phyloP scores from a whole-genome alignment of 2,888 invertebrate species.

The Patella depressa region DNA sequence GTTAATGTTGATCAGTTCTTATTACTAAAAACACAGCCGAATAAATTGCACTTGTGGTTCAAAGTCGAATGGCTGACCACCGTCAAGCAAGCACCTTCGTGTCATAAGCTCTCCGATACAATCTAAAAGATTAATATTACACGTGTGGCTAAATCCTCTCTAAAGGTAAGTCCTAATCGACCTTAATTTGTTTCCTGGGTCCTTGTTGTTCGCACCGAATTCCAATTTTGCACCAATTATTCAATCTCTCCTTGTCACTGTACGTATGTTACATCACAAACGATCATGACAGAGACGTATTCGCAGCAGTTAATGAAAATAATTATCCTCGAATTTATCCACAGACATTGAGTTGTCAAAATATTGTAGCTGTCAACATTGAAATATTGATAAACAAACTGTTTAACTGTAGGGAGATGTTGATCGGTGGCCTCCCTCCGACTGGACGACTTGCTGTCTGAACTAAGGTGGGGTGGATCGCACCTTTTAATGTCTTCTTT shows the following conservation, averaged over 20 bases:
- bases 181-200: neutral
- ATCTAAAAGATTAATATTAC: neutral
- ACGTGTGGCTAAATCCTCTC: conserved; percentile 5
- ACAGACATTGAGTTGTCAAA: conserved; percentile 5
- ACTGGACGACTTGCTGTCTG: neutral
- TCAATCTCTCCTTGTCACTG: too few relatives aligned
- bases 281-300: neutral
- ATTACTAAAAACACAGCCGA: too few relatives aligned
- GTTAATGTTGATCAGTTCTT: too few relatives aligned
- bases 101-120: conserved; percentile 8
- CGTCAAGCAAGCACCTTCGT: neutral
- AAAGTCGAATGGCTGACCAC: too few relatives aligned
- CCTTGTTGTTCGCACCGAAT: neutral
- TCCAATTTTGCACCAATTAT: too few relatives aligned
- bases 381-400: neutral
- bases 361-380: neutral
- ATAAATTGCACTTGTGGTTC: too few relatives aligned
- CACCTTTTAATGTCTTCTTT: neutral
- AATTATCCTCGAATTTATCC: neutral
- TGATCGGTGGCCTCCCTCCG: neutral
- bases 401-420: neutral
- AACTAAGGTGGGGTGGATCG: neutral
- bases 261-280: too few relatives aligned
- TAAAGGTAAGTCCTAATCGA: conserved; percentile 2
- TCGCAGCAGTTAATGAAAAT: neutral